Evolutionary conservation across 1,140 invertebrate genomes (phyloP), one percentile per base, ranked within the genome.

Genomic region (Centruroides sculpturatus): DNA sequence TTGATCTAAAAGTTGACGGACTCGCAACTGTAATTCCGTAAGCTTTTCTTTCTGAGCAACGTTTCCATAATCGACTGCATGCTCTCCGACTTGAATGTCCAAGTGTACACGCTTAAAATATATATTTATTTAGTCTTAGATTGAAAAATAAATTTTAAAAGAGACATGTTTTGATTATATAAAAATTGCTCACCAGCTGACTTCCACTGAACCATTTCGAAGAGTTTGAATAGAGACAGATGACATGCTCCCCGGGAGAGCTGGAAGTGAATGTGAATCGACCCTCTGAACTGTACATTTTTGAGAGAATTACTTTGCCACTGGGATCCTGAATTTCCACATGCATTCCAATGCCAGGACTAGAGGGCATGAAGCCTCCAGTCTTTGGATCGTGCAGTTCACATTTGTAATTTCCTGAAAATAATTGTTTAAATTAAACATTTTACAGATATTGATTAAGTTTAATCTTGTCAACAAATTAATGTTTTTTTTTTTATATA

Each of bases 61-160:
- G 76, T 90, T 89, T 46, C 92, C 88, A 76, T 99, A 99, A 76
- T 99, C 94, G 64, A 98, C 86, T 11, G 95, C 90, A 77, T 99
- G 94, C 75, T 99, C 95, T 60, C 96, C 96, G 55, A 98, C 92
- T 84, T 98, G 93, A 70, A 99, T 98, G 72, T 99, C 94, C 59
- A 99, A 78, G 78, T 99, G 96, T 3, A 99, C 89, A 71, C 86
- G 77, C 73, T 41, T 23, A 7, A 51, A 4, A 51, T 6, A 41
- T 41, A 41, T 6, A 8, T 41, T 8, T 6, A 41, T 41, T 13
- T 51, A 51, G 12, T 6, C 12, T 13, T 51, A 51, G 8, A 51
- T 3, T 41, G 8, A 23, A 41, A 41, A 41, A 41, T 41, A 41
- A 41, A 41, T 41, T 41, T 23, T 23, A 23, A 23, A 23, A 23